These are phyloP conservation scores for Hypomesus transpacificus DNA, from an alignment of 2,113 vertebrate species.

Conservation along the genomic window DNA sequence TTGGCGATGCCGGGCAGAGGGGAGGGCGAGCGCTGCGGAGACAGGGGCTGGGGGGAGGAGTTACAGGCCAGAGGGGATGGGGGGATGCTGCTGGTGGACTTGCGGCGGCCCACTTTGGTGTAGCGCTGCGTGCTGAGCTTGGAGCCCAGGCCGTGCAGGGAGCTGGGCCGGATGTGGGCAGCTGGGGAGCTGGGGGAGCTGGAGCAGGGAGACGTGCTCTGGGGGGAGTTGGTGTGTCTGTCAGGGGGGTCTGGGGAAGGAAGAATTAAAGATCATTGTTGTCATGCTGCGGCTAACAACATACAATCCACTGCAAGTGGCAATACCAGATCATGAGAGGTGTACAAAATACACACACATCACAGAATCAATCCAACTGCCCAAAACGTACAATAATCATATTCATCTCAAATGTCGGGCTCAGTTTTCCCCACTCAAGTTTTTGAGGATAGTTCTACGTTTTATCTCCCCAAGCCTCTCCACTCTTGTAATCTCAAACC, in stretches of 20 bases:
- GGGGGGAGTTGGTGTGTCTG: conserved; percentile 82
- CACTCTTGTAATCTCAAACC: no score
- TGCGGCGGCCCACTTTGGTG: conserved; percentile 85
- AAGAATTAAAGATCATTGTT: neutral
- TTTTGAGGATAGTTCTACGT: neutral
- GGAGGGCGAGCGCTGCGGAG: conserved; percentile 85
- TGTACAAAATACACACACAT: no score
- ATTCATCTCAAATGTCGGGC: no score
- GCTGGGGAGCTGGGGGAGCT: conserved; percentile 91
- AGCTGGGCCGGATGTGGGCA: conserved; percentile 89
- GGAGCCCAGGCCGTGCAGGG: conserved; percentile 87
- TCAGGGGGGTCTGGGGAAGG: conserved; percentile 29
- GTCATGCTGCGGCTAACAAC: neutral
- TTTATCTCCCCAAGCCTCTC: no score
- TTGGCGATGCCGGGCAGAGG: conserved; percentile 79
- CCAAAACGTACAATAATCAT: no score
- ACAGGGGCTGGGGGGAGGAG: conserved; percentile 79
- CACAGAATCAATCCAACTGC: no score
- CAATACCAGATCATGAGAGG: no score
- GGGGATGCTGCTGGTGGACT: conserved; percentile 96
- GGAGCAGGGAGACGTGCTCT: conserved; percentile 86
- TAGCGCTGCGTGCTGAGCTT: conserved; percentile 85
- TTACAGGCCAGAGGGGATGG: conserved; percentile 92
- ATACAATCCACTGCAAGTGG: neutral
- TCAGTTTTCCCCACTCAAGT: neutral